A percentile compares a stretch with the other conserved stretches of the same genome.
These are phyloP conservation scores for Lapara coniferarum DNA, from an alignment of 2,888 invertebrate genomes.

Conservation along the genomic window DNA sequence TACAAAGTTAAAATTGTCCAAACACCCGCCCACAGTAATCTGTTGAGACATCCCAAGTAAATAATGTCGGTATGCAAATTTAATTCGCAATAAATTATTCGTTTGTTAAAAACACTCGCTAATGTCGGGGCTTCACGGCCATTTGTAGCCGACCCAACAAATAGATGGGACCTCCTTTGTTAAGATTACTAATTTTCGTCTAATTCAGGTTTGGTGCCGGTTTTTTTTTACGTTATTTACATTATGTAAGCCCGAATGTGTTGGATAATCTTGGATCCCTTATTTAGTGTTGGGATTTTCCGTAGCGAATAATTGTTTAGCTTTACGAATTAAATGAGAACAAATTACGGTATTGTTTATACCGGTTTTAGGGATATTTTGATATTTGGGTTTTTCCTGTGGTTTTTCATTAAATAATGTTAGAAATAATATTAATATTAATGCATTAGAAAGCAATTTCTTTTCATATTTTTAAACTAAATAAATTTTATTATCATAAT, in stretches of 20 bases:
- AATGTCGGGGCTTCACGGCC: background rate
- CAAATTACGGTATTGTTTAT: background rate
- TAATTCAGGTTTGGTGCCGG: constrained; percentile 6
- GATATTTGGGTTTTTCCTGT: background rate
- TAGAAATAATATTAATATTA: too few relatives aligned
- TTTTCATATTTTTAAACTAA: too few relatives aligned
- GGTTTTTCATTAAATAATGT: too few relatives aligned
- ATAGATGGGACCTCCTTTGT: constrained; percentile 14
- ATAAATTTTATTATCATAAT: too few relatives aligned
- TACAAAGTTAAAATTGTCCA: background rate
- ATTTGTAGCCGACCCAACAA: constrained; percentile 13
- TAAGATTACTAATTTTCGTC: constrained; percentile 24
- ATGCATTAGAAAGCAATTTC: too few relatives aligned
- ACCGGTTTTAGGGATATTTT: background rate
- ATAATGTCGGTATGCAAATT: constrained; percentile 28
- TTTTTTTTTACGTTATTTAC: background rate
- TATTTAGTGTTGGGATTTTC: constrained; percentile 13
- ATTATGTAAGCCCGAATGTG: constrained; percentile 13
- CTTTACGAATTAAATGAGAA: constrained; percentile 3
- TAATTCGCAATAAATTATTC: constrained; percentile 27
- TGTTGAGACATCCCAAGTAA: constrained; percentile 24
- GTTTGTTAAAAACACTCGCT: constrained; percentile 20
- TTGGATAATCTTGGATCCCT: constrained; percentile 13
- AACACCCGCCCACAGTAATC: background rate
- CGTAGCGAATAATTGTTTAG: constrained; percentile 1